Evolutionary conservation across 2,113 vertebrate species (phyloP).

Genomic region (Lophius piscatorius): DNA sequence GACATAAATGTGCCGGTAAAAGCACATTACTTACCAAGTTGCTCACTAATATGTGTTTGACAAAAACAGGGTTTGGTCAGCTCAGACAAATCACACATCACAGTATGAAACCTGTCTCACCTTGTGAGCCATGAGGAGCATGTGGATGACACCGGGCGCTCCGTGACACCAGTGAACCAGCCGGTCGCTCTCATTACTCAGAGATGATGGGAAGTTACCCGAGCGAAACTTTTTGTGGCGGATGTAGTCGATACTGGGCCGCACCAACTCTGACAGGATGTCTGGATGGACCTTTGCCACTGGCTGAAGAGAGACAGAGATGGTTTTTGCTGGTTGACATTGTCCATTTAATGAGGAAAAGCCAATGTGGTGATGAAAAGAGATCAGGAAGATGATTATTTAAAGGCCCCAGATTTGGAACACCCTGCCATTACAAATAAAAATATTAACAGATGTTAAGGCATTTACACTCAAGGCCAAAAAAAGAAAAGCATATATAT

Average conservation of each 20-base stretch:
- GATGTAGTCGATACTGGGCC: slow-evolving; percentile 95
- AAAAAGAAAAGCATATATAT: too few relatives aligned
- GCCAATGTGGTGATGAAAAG: too few relatives aligned
- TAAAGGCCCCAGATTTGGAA: too few relatives aligned
- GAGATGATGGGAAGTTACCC: slow-evolving; percentile 93
- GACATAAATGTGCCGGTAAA: slow-evolving; percentile 3
- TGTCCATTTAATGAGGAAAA: too few relatives aligned
- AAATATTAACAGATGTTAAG: too few relatives aligned
- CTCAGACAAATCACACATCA: background rate
- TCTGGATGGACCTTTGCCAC: slow-evolving; percentile 85
- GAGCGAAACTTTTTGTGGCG: slow-evolving; percentile 96
- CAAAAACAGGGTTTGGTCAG: background rate
- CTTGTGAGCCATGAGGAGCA: slow-evolving; percentile 91
- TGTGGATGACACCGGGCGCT: slow-evolving; percentile 89
- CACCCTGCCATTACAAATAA: too few relatives aligned
- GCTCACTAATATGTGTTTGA: too few relatives aligned
- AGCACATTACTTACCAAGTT: slow-evolving; percentile 21
- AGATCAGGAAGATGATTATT: too few relatives aligned
- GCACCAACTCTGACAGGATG: slow-evolving; percentile 86
- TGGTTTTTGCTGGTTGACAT: too few relatives aligned
- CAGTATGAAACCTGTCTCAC: slow-evolving; percentile 60
- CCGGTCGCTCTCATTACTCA: slow-evolving; percentile 96
- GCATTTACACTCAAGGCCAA: too few relatives aligned
- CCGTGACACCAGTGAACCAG: slow-evolving; percentile 98
- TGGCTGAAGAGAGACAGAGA: slow-evolving; percentile 78